Evolutionary conservation across 2,888 invertebrate species (phyloP), one percentile per base, ranked within the genome.

Genomic region (Lysandra coridon): DNA sequence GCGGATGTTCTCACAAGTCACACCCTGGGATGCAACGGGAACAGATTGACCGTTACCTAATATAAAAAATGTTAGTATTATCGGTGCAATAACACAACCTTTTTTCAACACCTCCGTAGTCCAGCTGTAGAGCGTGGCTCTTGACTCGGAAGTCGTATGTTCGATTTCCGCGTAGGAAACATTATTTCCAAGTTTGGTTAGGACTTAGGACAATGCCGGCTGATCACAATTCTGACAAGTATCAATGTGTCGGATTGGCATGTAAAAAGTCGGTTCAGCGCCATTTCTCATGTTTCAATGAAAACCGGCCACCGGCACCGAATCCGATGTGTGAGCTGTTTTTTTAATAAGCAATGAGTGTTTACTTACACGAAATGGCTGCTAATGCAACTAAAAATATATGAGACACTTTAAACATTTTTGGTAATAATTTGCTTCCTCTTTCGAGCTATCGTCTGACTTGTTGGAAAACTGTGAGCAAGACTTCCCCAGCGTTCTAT

Each of bases 1-100:
- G 96, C 80, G 78, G 17, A 69, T 69, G 17, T 69, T 69, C 33
- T 37, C 69, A 33, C 69, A 69, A 33, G 69, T 64, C 4, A 4
- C 33, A 14, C 5, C 33, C 33, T 33, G 33, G 5, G 69, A 14
- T 5, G 69, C 69, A 14, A 37, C 69, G 1, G 69, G 69, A 69
- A 69, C 5, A 4, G 69, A 33, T 69, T 69, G 69, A 1, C 33
- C 69, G 5, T 69, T 69, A 17, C 69, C 69, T 69, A 4, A 33
- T 69, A 33, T 33, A 14, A 69, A 4, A 69, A 69, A 14, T 23
- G 12, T 33, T 14, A 69, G 10, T 12, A 40, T 40, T 40, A 44
- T 44, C 7, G 44, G 44, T 7, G 2, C 44, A 0, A 37, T 37
- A 37, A 37, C 44, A 7, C 7, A 44, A 40, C 40, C 40, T 40